Conservation (phyloP, 2,888 invertebrate genomes). For the Reticulitermes lucifugus region DNA sequence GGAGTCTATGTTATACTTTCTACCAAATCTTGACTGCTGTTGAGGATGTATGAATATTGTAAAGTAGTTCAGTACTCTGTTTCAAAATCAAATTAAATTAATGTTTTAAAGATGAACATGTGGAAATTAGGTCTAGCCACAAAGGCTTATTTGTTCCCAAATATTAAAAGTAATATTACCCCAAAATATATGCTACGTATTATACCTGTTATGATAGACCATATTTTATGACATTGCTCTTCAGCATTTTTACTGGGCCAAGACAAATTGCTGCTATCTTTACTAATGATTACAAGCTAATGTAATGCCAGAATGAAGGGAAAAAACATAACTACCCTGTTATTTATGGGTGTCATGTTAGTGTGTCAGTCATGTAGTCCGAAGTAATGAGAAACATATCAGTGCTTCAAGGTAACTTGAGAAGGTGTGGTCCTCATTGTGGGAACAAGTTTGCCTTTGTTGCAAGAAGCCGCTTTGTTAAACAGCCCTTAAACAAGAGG, state of each 20-base stretch:
- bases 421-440: background rate
- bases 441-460: slow-evolving; percentile 41
- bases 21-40: slow-evolving; percentile 11
- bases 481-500: slow-evolving; percentile 15
- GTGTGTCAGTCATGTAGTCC: slow-evolving; percentile 3
- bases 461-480: slow-evolving; percentile 1
- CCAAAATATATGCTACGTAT: background rate
- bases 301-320: background rate
- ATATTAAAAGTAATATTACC: background rate
- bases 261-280: background rate
- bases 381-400: slow-evolving; percentile 23
- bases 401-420: background rate
- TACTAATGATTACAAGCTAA: background rate
- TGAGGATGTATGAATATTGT: slow-evolving; percentile 12
- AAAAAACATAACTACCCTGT: background rate
- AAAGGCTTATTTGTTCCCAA: slow-evolving; percentile 41
- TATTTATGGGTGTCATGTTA: background rate
- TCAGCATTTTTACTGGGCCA: background rate
- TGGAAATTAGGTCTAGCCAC: slow-evolving; percentile 19
- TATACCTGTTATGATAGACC: background rate
- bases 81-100: background rate
- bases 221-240: slow-evolving; percentile 1
- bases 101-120: background rate
- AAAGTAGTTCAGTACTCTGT: slow-evolving; percentile 23
- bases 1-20: slow-evolving; percentile 8